Percentiles rank a stretch among this genome's conserved stretches.
Evolutionary conservation across 2,113 vertebrate species (phyloP).

Genomic region (Jaculus jaculus): DNA sequence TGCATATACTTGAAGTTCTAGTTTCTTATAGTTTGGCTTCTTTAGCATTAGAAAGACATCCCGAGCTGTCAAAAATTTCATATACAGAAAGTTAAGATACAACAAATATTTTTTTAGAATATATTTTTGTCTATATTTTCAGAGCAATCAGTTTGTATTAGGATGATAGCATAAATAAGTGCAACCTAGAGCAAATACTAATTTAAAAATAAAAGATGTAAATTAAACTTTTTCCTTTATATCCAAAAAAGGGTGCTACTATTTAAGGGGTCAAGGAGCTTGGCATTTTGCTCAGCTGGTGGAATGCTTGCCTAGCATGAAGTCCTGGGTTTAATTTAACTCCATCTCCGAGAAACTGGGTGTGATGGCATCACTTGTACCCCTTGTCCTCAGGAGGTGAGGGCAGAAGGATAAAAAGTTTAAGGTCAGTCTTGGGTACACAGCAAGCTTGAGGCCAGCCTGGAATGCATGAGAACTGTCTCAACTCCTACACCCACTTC

Average conservation of each 20-base stretch:
- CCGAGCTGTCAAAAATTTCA: constrained; percentile 88
- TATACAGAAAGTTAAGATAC: constrained; percentile 48
- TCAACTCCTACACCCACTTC: background rate
- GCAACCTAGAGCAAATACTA: background rate
- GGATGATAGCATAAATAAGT: background rate
- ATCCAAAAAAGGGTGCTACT: constrained; percentile 1
- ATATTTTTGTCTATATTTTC: constrained; percentile 1
- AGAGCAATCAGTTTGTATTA: constrained; percentile 20
- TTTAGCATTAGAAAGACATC: constrained; percentile 98
- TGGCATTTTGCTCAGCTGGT: background rate
- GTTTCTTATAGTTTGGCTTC: constrained; percentile 96
- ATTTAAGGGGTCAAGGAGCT: background rate
- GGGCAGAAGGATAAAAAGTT: background rate
- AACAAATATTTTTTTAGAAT: constrained; percentile 59
- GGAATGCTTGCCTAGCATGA: background rate
- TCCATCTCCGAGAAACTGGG: background rate
- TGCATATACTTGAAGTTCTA: constrained; percentile 97
- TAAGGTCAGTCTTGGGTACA: background rate
- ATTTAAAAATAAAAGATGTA: constrained; percentile 10
- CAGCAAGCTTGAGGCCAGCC: background rate
- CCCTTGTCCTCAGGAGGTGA: too few relatives aligned
- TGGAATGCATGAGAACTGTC: background rate
- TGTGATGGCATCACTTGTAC: background rate
- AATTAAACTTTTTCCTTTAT: constrained; percentile 12
- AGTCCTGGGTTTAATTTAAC: background rate